Evolutionary conservation across 2,888 invertebrate species (phyloP), one percentile per base, ranked within the genome.

Genomic region (Megalurothrips usitatus): DNA sequence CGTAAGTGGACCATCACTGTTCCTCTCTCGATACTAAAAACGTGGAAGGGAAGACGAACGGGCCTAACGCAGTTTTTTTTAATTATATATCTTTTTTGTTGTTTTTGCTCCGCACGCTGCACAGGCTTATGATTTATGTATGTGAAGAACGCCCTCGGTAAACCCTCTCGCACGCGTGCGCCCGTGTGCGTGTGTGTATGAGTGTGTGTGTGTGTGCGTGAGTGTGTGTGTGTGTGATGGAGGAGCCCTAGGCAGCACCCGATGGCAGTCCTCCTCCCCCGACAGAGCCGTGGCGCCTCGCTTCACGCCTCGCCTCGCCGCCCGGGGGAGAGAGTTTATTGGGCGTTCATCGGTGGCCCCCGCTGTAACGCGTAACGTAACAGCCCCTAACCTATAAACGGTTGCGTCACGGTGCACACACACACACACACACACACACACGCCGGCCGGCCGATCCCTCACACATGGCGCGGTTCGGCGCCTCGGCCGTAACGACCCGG

Each of bases 141-240:
- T 80, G 80, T 80, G 80, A 58, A 63, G 26, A 63, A 58, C 58
- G 49, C 58, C 47, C 58, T 80, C 48, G 49, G 80, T 80, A n/a
- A n/a, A n/a, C n/a, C n/a, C n/a, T n/a, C n/a, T n/a, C n/a, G n/a
- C n/a, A n/a, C n/a, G 80, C 63, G 80, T 80, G 80, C 63, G 80
- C 63, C 52, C 52, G 52, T 52, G 80, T 80, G 49, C 10, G 80
- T 52, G 80, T 80, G 80, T 80, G 80, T 52, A 28, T 52, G 80
- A 8, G 80, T 80, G 80, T 80, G 80, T 80, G 52, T 80, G 49
- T 80, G 80, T 80, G 80, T 80, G 80, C 52, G 80, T 80, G 80
- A 26, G 80, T 80, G 80, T 48, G 80, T 80, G 80, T 49, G 80
- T 80, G 80, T 80, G 52, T 80, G 79, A 23, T 79, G 79, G 3